A percentile compares a stretch with the other conserved stretches of the same genome.
These are phyloP conservation scores for Pammene fasciana DNA, from an alignment of 2,888 invertebrate genomes.

Conservation along the genomic window DNA sequence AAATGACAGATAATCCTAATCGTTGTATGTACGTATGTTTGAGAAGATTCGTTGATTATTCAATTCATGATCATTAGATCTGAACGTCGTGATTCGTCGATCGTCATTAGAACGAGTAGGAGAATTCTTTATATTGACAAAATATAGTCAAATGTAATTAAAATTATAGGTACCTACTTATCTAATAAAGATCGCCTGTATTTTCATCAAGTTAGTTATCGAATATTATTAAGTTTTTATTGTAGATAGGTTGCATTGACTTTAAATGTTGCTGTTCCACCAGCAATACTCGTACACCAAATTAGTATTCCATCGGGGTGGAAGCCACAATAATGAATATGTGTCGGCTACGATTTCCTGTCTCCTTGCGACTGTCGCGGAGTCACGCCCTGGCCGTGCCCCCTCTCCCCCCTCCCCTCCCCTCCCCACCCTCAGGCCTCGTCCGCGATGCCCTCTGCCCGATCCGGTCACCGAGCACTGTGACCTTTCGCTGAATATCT, in stretches of 20 bases:
- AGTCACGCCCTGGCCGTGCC: conserved; percentile 35
- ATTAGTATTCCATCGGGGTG: conserved; percentile 39
- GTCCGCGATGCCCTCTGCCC: conserved; percentile 56
- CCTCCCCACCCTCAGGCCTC: conserved; percentile 15
- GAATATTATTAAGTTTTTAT: not conserved
- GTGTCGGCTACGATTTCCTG: conserved; percentile 40
- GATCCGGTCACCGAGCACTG: conserved; percentile 78
- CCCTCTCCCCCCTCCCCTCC: conserved; percentile 42
- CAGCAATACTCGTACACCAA: conserved; percentile 15
- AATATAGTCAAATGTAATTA: too few species aligned
- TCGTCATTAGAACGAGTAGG: too few species aligned
- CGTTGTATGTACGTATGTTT: too few species aligned
- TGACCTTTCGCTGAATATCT: conserved; percentile 74
- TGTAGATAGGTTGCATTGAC: not conserved
- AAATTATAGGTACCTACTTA: too few species aligned
- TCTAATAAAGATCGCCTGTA: too few species aligned
- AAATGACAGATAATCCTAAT: too few species aligned
- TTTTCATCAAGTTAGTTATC: too few species aligned
- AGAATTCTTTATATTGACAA: too few species aligned
- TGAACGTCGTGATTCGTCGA: too few species aligned
- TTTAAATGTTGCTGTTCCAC: conserved; percentile 5
- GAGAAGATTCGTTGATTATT: too few species aligned
- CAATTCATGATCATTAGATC: too few species aligned
- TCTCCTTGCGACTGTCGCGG: conserved; percentile 32
- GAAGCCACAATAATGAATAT: conserved; percentile 36